Evolutionary conservation across 1,140 invertebrate genomes (phyloP).

Genomic region (Philopotamus ludificatus): DNA sequence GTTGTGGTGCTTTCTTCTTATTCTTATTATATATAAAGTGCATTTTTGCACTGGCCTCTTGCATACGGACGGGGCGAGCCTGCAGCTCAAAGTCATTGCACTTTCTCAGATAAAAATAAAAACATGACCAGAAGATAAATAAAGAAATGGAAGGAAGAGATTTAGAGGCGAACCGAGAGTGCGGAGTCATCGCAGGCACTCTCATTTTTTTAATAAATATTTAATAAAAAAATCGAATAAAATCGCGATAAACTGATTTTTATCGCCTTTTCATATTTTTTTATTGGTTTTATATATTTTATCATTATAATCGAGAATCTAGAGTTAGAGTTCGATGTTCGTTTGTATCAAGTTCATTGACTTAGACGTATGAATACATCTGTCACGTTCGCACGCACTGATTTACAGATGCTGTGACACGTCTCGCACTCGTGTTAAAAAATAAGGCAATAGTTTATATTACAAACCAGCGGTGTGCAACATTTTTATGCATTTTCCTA

Average conservation of each 20-base stretch:
- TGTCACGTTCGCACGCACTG: conserved; percentile 6
- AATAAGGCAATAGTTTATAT: background rate
- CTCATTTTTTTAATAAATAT: background rate
- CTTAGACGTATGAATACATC: conserved; percentile 2
- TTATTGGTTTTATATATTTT: too few relatives aligned
- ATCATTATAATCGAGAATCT: too few relatives aligned
- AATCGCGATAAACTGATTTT: background rate
- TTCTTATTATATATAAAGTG: conserved; percentile 19
- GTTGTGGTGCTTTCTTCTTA: conserved; percentile 25
- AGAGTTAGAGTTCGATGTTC: conserved; percentile 22
- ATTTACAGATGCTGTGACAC: background rate
- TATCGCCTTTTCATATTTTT: background rate
- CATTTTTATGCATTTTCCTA: too few relatives aligned
- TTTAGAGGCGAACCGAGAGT: conserved; percentile 16
- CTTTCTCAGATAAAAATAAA: conserved; percentile 31
- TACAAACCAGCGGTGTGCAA: background rate
- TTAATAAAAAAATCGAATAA: too few relatives aligned
- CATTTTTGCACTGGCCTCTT: conserved; percentile 23
- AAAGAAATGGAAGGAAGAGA: conserved; percentile 30
- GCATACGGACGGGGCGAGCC: conserved; percentile 19
- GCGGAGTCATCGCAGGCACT: background rate
- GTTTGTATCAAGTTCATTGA: conserved; percentile 24
- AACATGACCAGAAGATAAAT: conserved; percentile 32
- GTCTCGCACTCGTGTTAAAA: conserved; percentile 10
- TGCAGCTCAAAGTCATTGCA: conserved; percentile 22